Evolutionary conservation across 2,113 vertebrate genomes (phyloP).

Genomic region (Pao palembangensis): DNA sequence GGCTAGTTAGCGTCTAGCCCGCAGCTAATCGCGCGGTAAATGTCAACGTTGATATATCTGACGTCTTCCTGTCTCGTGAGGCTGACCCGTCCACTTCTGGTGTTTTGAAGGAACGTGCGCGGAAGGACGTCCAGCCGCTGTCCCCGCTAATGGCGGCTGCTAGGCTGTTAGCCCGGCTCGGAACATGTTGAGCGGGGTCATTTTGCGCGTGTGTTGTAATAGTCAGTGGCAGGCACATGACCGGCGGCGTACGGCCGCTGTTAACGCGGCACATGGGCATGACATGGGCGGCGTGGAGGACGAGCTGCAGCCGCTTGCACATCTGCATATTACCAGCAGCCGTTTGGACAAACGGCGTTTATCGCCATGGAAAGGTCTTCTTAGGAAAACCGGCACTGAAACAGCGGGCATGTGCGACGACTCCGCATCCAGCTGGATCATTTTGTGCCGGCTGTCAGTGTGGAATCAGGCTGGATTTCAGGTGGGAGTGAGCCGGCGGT

Average conservation of each 20-base stretch:
- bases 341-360: too few relatives aligned
- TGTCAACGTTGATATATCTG: not conserved
- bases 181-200: constrained; percentile 19
- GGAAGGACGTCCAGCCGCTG: not conserved
- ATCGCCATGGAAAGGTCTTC: not conserved
- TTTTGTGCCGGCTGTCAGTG: not conserved
- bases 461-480: not conserved
- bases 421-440: not conserved
- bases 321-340: too few relatives aligned
- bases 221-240: constrained; percentile 47
- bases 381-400: not conserved
- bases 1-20: constrained; percentile 6
- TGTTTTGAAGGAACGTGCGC: too few relatives aligned
- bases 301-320: too few relatives aligned
- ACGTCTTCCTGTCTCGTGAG: not conserved
- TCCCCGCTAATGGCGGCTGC: not conserved
- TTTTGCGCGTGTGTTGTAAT: constrained; percentile 16
- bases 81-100: fast-evolving
- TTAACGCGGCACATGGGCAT: constrained; percentile 24
- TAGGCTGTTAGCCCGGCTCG: constrained; percentile 32
- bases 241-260: constrained; percentile 26
- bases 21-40: constrained; percentile 15
- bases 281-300: too few relatives aligned
- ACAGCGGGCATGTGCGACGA: constrained; percentile 18
- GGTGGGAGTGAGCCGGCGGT: not conserved